Conservation (phyloP, 2,113 vertebrate genomes). For the Melanostigma gelatinosum region DNA sequence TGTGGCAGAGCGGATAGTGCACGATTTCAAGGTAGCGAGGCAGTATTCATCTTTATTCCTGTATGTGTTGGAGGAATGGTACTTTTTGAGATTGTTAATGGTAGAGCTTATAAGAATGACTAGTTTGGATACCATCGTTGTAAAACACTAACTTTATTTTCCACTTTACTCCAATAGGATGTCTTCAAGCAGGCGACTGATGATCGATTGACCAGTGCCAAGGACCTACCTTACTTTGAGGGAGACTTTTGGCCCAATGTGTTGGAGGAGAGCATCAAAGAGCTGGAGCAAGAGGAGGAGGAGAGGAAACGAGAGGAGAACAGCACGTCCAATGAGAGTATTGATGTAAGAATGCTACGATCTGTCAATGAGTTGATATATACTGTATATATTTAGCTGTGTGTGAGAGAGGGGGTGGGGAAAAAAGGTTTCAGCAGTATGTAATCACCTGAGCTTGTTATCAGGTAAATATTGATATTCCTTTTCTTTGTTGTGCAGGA, state of each 20-base stretch:
- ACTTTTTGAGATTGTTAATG: neutral
- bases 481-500: conserved; percentile 79
- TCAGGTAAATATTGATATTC: neutral
- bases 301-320: conserved; percentile 98
- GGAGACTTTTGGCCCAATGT: conserved; percentile 99
- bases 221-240: conserved; percentile 98
- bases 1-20: conserved; percentile 94
- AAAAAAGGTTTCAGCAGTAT: neutral
- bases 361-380: neutral
- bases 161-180: conserved; percentile 82
- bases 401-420: neutral
- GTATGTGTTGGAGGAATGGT: neutral
- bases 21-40: conserved; percentile 93
- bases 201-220: conserved; percentile 97
- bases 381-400: neutral
- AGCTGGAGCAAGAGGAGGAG: conserved; percentile 98
- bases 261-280: conserved; percentile 98
- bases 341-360: conserved; percentile 87
- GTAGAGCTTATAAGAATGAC: neutral
- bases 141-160: conserved; percentile 19
- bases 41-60: neutral
- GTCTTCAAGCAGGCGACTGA: conserved; percentile 99
- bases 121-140: neutral
- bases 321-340: conserved; percentile 96
- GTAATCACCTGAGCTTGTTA: neutral